Base-by-base conservation (phyloP, 1,140 invertebrate genomes). In the Latrodectus geometricus region DNA sequence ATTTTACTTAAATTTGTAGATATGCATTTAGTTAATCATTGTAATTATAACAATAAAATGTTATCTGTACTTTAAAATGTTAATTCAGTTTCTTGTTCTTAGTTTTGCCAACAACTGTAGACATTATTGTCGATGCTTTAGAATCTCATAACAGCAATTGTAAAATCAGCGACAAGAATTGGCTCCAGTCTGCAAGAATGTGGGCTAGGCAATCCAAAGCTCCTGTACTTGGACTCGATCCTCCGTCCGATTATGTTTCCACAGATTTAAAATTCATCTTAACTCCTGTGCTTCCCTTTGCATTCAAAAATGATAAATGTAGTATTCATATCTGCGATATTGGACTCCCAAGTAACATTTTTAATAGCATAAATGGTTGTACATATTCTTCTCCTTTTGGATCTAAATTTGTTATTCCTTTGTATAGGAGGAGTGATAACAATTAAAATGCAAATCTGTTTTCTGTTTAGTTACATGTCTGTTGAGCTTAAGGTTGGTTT, bases 251-350 rank as follows among this genome's bases (percentile, higher is more conserved):
- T 76, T 94, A 94, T 50, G 94, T 94, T 76, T 93, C 92, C 35
- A 93, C 96, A 82, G 89, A 92, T 50, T 93, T 94, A 72, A 96
- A 96, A 91, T 96, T 94, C 90, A 94, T 94, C 77, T 91, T 97
- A 81, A 90, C 94, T 84, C 94, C 95, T 74, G 94, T 94, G 66
- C 92, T 97, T 90, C 96, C 96, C 70, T 91, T 96, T 14, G 93
- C 94, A 88, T 94, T 95, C 90, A 93, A 93, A 78, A 90, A 92
- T 77, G 93, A 93, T 78, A 95, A 95, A 91, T 96, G 96, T 68
- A 95, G 95, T 91, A 91, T 97, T 83, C 97, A 97, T 91, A 93
- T 98, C 80, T 96, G 95, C 91, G 96, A 97, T 92, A 92, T 97
- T 89, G 95, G 95, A 83, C 93, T 97, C 89, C 96, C 96, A 17